These are phyloP conservation scores for Plotosus lineatus DNA, from an alignment of 2,113 vertebrate species.

Conservation along the genomic window DNA sequence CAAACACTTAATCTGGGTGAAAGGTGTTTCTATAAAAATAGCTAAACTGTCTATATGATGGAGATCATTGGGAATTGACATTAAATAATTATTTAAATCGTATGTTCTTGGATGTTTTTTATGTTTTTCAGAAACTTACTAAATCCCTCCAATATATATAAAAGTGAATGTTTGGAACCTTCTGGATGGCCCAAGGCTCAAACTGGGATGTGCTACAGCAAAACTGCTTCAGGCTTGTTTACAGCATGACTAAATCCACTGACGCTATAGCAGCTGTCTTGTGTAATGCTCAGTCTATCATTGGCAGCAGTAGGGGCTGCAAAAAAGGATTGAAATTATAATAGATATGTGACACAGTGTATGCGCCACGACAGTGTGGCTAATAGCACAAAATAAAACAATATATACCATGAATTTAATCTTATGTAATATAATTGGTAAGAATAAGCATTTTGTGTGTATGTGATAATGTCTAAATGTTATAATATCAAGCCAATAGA, in stretches of 20 bases:
- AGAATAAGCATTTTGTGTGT: too few relatives aligned
- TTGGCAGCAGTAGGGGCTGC: not conserved
- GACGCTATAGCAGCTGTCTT: constrained; percentile 12
- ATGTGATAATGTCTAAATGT: too few relatives aligned
- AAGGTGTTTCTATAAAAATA: constrained; percentile 18
- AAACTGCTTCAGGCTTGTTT: constrained; percentile 32
- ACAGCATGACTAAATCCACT: constrained; percentile 36
- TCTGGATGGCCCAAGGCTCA: not conserved
- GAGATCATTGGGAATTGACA: not conserved
- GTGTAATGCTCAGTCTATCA: not conserved
- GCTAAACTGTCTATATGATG: not conserved
- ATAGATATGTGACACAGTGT: not conserved
- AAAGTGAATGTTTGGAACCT: not conserved
- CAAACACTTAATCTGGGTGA: constrained; percentile 19
- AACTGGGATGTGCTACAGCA: constrained; percentile 24
- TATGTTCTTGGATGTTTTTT: not conserved
- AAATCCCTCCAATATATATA: not conserved
- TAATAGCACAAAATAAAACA: too few relatives aligned
- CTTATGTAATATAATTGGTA: too few relatives aligned
- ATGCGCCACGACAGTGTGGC: not conserved
- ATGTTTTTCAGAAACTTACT: not conserved
- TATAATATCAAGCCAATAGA: too few relatives aligned
- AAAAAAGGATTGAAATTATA: not conserved
- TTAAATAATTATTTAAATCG: not conserved
- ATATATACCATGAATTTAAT: too few relatives aligned